A percentile compares a stretch with the other conserved stretches of the same genome.
These are phyloP conservation scores for Cyanoliseus patagonus DNA, from an alignment of 2,113 vertebrate species.

Conservation along the genomic window DNA sequence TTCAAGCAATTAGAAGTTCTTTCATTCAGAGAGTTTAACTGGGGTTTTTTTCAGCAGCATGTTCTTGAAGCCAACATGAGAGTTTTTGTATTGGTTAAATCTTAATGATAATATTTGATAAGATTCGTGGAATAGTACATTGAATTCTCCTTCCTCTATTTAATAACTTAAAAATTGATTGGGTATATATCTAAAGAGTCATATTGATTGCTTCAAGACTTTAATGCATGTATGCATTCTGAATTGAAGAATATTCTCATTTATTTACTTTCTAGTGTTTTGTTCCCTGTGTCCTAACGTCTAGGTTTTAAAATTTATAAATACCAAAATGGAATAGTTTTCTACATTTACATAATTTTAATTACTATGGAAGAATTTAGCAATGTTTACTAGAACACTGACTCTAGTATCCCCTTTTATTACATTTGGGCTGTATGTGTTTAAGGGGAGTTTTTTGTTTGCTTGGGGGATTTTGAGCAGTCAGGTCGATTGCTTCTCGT, in stretches of 20 bases:
- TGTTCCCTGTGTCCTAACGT: not conserved
- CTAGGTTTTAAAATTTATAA: not conserved
- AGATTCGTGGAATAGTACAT: not conserved
- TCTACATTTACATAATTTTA: not conserved
- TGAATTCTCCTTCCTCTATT: not conserved
- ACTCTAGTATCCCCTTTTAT: not conserved
- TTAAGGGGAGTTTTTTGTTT: not conserved
- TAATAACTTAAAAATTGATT: not conserved
- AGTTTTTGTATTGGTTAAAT: not conserved
- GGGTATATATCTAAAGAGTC: not conserved
- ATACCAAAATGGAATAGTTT: not conserved
- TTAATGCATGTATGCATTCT: not conserved
- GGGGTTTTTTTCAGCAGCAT: fast-evolving
- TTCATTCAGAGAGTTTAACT: not conserved
- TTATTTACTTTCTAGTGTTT: not conserved
- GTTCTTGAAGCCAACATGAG: not conserved
- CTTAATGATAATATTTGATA: not conserved
- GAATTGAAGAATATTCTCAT: not conserved
- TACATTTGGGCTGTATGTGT: not conserved
- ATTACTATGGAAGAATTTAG: not conserved
- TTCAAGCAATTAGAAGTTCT: not conserved
- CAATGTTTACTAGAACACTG: not conserved
- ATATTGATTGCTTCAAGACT: not conserved
- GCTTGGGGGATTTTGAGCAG: not conserved
- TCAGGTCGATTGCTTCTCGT: not conserved